Evolutionary conservation across 2,888 invertebrate genomes (phyloP).

Genomic region (Drepanosiphum platanoidis): DNA sequence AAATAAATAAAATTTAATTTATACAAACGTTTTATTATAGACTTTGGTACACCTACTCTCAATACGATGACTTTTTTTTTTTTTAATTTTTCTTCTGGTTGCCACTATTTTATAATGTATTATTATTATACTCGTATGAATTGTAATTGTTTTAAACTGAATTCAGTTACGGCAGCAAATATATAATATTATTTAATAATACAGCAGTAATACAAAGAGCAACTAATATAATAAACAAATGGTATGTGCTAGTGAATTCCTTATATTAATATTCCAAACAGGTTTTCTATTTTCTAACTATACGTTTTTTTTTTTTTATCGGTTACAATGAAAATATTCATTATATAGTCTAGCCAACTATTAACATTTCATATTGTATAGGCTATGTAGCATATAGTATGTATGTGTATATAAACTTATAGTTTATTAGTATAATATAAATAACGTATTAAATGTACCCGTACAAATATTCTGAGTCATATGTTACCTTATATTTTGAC

Average conservation of each 20-base stretch:
- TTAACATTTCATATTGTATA: neutral
- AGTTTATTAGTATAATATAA: too few species aligned
- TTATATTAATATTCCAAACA: neutral
- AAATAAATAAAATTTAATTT: too few species aligned
- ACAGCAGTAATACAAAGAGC: neutral
- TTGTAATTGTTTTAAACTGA: neutral
- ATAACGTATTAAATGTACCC: neutral
- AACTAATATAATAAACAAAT: slow-evolving; percentile 23
- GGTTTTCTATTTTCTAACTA: slow-evolving; percentile 23
- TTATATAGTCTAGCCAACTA: neutral
- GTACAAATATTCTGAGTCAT: neutral
- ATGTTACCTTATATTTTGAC: neutral
- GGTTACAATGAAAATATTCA: neutral
- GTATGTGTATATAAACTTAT: too few species aligned
- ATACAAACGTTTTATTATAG: too few species aligned
- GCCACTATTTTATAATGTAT: neutral
- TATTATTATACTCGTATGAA: too few species aligned
- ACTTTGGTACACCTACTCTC: too few species aligned
- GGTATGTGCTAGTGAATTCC: neutral
- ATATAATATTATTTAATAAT: neutral
- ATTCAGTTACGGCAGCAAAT: neutral
- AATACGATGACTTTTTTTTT: neutral
- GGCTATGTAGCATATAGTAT: too few species aligned
- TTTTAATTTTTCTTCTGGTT: neutral
- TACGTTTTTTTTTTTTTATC: slow-evolving; percentile 3